phyloP scores from a whole-genome alignment of 2,888 invertebrate species.

The Lasius fuliginosus region DNA sequence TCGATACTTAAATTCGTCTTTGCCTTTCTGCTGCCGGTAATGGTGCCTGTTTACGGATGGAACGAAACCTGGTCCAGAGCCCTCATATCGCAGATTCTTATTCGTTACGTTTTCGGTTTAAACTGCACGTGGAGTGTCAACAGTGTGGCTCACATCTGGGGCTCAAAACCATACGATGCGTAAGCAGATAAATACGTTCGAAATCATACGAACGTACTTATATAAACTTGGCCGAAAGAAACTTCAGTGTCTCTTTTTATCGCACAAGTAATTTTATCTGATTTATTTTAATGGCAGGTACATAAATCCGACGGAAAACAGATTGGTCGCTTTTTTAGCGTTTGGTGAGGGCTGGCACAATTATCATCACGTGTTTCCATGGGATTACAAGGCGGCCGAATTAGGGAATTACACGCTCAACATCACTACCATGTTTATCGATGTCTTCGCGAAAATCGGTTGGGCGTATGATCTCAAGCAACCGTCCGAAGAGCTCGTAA shows the following conservation, averaged over 20 bases:
- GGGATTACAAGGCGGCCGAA: slow-evolving; percentile 95
- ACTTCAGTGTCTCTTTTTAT: background rate
- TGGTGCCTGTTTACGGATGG: slow-evolving; percentile 88
- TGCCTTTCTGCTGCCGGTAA: slow-evolving; percentile 85
- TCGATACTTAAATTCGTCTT: slow-evolving; percentile 85
- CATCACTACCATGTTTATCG: slow-evolving; percentile 90
- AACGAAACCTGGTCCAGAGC: slow-evolving; percentile 87
- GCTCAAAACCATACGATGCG: slow-evolving; percentile 82
- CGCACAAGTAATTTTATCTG: background rate
- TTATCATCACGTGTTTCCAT: slow-evolving; percentile 96
- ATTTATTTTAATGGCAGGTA: background rate
- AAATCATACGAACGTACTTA: background rate
- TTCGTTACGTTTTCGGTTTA: slow-evolving; percentile 87
- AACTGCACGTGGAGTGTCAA: slow-evolving; percentile 89
- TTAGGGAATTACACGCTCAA: slow-evolving; percentile 87
- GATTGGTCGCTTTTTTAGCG: slow-evolving; percentile 79
- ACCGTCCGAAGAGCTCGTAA: slow-evolving; percentile 88
- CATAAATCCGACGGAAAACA: slow-evolving; percentile 75
- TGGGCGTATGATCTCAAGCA: slow-evolving; percentile 92
- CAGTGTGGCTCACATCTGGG: slow-evolving; percentile 88
- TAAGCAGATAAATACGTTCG: slow-evolving; percentile 66
- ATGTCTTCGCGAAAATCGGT: slow-evolving; percentile 90
- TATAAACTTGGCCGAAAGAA: background rate
- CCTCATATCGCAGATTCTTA: slow-evolving; percentile 86
- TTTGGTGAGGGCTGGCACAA: slow-evolving; percentile 88